These are phyloP conservation scores for Reinhardtius hippoglossoides DNA, from an alignment of 2,113 vertebrate genomes.

Conservation along the genomic window DNA sequence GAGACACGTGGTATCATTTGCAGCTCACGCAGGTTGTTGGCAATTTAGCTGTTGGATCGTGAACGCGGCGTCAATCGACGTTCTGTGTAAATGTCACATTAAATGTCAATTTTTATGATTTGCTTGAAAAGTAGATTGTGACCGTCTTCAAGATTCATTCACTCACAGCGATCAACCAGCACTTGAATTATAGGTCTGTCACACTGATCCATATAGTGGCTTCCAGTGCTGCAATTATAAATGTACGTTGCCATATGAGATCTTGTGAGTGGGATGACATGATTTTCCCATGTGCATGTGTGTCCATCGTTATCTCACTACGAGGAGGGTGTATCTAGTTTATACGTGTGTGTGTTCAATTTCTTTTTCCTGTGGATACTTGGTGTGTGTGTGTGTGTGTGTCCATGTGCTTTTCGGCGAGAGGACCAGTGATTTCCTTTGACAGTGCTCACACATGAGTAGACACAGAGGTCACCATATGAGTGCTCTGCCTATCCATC, in stretches of 20 bases:
- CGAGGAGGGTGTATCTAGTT: neutral
- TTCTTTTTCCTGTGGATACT: neutral
- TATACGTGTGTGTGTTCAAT: neutral
- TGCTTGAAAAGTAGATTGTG: too few relatives aligned
- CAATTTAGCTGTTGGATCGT: too few relatives aligned
- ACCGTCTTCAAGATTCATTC: too few relatives aligned
- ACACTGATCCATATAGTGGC: constrained; percentile 1
- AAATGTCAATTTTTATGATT: too few relatives aligned
- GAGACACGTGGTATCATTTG: too few relatives aligned
- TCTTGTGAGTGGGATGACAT: constrained; percentile 13
- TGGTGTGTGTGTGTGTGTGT: too few relatives aligned
- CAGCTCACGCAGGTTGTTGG: too few relatives aligned
- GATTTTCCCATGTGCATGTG: constrained; percentile 12
- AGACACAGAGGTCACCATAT: constrained; percentile 4
- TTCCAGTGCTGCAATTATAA: constrained; percentile 18
- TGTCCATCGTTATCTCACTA: neutral
- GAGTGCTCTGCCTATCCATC: constrained; percentile 4
- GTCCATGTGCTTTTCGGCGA: neutral
- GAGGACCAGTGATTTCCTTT: constrained; percentile 6
- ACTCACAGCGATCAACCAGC: constrained; percentile 16
- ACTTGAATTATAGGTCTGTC: constrained; percentile 29
- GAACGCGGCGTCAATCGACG: too few relatives aligned
- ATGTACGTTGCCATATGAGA: neutral
- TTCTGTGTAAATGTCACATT: too few relatives aligned
- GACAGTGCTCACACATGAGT: constrained; percentile 30